Conservation (phyloP, 2,113 vertebrate genomes). For the Syrrhaptes paradoxus region DNA sequence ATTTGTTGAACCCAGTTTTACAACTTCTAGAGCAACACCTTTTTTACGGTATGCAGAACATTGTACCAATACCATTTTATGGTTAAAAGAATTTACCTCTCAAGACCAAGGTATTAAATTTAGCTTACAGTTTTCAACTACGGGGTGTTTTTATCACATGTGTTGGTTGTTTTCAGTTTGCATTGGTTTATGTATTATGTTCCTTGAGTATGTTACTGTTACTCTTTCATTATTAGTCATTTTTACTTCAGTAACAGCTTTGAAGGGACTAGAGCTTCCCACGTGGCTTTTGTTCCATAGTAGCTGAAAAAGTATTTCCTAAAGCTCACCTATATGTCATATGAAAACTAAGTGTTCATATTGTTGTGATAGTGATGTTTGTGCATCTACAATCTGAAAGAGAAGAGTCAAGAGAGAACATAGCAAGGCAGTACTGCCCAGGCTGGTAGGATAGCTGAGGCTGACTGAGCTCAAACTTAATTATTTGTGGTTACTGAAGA, state of each 20-base stretch:
- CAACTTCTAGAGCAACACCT: not conserved
- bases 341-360: not conserved
- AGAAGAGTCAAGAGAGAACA: not conserved
- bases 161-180: accelerated
- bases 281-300: not conserved
- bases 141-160: not conserved
- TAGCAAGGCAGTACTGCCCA: not conserved
- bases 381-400: no score
- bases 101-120: not conserved
- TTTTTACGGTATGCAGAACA: not conserved
- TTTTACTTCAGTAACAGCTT: not conserved
- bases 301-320: not conserved
- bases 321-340: not conserved
- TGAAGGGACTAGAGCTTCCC: not conserved
- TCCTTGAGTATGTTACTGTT: not conserved
- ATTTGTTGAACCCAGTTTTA: not conserved
- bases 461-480: not conserved
- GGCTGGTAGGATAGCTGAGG: not conserved
- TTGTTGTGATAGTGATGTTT: accelerated
- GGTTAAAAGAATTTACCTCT: not conserved
- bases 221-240: not conserved
- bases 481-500: not conserved
- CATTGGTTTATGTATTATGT: not conserved
- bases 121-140: not conserved
- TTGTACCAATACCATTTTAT: accelerated